Conservation (phyloP, 2,888 invertebrate species). For the Tinea pellionella region DNA sequence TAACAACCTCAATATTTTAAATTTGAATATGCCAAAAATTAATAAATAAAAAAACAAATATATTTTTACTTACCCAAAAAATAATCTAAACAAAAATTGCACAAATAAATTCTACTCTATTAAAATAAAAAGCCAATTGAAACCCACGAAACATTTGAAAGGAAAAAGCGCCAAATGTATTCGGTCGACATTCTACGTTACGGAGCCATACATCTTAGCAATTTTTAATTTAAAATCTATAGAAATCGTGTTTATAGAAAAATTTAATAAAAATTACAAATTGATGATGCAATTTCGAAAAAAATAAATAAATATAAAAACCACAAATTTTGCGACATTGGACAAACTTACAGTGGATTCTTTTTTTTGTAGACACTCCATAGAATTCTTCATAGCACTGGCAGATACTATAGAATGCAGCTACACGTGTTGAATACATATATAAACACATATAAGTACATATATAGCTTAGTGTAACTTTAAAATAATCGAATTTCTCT, state of each 20-base stretch:
- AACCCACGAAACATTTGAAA: no score
- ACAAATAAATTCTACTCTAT: no score
- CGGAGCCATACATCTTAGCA: no score
- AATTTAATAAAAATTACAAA: background rate
- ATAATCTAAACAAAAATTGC: no score
- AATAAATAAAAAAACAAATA: no score
- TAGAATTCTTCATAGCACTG: conserved; percentile 37
- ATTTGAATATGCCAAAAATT: no score
- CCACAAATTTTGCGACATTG: background rate
- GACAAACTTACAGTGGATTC: background rate
- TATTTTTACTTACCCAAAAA: no score
- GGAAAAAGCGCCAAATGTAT: no score
- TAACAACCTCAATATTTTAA: no score
- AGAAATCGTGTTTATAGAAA: background rate
- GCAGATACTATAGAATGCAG: conserved; percentile 52
- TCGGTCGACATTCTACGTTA: background rate
- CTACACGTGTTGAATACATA: conserved; percentile 38
- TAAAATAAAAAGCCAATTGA: no score
- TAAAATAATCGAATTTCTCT: background rate
- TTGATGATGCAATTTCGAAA: background rate
- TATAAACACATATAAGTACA: conserved; percentile 24
- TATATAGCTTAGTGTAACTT: conserved; percentile 10
- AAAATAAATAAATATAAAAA: no score
- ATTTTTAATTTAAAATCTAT: background rate
- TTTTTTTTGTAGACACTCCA: conserved; percentile 12